Evolutionary conservation across 2,113 vertebrate genomes (phyloP).

Genomic region (Oxygymnocypris stewartii): DNA sequence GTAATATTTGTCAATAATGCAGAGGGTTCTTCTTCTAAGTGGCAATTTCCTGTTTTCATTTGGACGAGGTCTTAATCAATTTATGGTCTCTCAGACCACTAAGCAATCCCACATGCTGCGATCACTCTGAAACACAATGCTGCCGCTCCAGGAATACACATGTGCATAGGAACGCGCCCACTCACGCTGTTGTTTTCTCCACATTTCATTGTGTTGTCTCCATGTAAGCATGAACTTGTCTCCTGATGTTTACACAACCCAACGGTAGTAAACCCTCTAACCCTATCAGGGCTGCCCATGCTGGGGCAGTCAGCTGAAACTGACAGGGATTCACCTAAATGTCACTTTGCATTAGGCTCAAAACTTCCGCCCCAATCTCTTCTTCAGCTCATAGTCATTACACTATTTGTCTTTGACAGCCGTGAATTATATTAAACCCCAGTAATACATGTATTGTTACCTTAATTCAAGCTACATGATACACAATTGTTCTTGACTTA

Average conservation of each 20-base stretch:
- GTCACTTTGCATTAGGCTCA: constrained; percentile 29
- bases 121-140: neutral
- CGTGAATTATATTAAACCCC: neutral
- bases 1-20: constrained; percentile 29
- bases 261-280: neutral
- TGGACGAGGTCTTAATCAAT: constrained; percentile 45
- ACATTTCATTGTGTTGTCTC: constrained; percentile 10
- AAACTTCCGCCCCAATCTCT: neutral
- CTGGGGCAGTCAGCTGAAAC: neutral
- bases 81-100: constrained; percentile 27
- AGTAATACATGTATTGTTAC: neutral
- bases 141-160: constrained; percentile 6
- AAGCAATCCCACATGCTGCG: too few species aligned
- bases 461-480: neutral
- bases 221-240: constrained; percentile 22
- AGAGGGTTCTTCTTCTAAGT: constrained; percentile 31
- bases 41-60: constrained; percentile 52
- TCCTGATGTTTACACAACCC: constrained; percentile 33
- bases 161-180: neutral
- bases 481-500: neutral
- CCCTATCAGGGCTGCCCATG: neutral
- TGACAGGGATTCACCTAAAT: constrained; percentile 28
- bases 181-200: neutral
- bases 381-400: neutral
- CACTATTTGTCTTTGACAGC: neutral